Evolutionary conservation across 1,140 invertebrate species (phyloP), one percentile per base, ranked within the genome.

Genomic region (Zaprionus africanus): DNA sequence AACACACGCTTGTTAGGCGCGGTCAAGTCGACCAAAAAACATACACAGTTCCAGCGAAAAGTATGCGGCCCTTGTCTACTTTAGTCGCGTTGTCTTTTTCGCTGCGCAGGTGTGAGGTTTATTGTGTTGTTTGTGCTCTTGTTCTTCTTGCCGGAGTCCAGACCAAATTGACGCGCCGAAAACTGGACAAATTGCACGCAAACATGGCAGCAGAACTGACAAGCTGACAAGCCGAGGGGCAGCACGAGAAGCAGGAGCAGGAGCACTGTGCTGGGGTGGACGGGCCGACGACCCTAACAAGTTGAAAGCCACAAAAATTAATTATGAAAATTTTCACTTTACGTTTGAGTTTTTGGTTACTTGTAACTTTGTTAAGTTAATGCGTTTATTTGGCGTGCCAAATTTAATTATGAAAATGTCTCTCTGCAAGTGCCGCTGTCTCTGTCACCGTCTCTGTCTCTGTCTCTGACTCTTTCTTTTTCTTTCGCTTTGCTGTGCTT

Each of bases 301-400:
- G 53, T 69, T 69, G 65, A 69, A 49, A 31, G 68, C 28, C 60
- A 64, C 67, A 70, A 81, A 85, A 85, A 86, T 81, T 85, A 85
- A 85, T 85, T 86, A 85, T 85, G 82, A 86, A 86, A 86, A 76
- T 82, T 82, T 86, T 77, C 79, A 87, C 76, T 86, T 85, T 81
- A 76, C 76, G 76, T 60, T 72, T 67, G 71, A 68, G 71, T 73
- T 79, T 79, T 73, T 53, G 61, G 70, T 81, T 65, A 69, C 81
- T 78, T 80, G 63, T 75, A 74, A 81, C 65, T 67, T 84, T 67
- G 70, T 81, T 86, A 66, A 66, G 56, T 64, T 85, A 85, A 85
- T 85, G 78, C 82, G 79, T 72, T 85, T 85, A 79, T 85, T 68
- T 82, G 61, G 77, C 69, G 60, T 76, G 79, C 76, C 53, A 56